These are phyloP conservation scores for Nysson spinosus DNA, from an alignment of 2,888 invertebrate species.

Conservation along the genomic window DNA sequence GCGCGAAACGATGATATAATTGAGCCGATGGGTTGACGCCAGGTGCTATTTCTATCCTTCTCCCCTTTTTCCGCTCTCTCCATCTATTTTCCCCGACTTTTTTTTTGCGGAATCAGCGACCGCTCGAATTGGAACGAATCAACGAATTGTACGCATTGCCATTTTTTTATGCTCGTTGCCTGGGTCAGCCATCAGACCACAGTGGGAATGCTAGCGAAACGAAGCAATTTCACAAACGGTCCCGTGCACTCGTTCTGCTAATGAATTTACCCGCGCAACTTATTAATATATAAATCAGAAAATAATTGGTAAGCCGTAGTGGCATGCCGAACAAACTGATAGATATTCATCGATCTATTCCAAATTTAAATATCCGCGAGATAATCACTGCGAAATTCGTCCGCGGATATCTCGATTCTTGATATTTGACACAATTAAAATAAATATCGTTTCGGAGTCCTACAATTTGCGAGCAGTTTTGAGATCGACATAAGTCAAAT, in stretches of 20 bases:
- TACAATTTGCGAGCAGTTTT: too few relatives aligned
- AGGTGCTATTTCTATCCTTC: conserved; percentile 42
- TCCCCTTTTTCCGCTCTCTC: background rate
- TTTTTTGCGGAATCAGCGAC: conserved; percentile 31
- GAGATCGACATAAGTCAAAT: too few relatives aligned
- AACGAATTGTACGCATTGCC: conserved; percentile 37
- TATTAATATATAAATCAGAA: conserved; percentile 45
- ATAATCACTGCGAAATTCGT: too few relatives aligned
- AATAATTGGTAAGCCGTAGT: conserved; percentile 17
- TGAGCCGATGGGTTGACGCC: conserved; percentile 46
- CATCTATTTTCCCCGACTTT: conserved; percentile 1
- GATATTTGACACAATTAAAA: too few relatives aligned
- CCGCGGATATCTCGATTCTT: too few relatives aligned
- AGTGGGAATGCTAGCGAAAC: conserved; percentile 34
- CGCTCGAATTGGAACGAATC: conserved; percentile 47
- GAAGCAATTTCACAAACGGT: conserved; percentile 20
- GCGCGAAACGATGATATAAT: conserved; percentile 52
- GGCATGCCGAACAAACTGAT: too few relatives aligned
- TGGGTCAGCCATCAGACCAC: conserved; percentile 36
- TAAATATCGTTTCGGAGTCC: too few relatives aligned
- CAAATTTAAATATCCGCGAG: too few relatives aligned
- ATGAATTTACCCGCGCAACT: conserved; percentile 52
- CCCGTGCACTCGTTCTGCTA: conserved; percentile 11
- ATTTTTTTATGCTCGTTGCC: conserved; percentile 54
- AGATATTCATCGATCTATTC: too few relatives aligned